These are phyloP conservation scores for Delichon dasypus DNA, from an alignment of 2,797 vertebrate species.

Conservation along the genomic window DNA sequence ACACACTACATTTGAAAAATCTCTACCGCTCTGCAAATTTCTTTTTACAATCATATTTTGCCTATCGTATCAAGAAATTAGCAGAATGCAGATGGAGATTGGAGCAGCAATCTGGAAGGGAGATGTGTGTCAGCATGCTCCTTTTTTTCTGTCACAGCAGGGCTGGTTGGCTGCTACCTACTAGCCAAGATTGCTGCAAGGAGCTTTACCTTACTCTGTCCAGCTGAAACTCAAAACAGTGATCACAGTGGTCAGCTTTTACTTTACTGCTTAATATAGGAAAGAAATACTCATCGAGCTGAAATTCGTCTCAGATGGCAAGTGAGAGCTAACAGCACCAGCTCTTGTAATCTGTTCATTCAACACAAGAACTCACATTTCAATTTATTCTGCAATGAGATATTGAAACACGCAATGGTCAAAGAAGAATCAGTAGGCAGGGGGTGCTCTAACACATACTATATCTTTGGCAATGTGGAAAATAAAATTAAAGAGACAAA, in stretches of 20 bases:
- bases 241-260: background rate
- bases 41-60: background rate
- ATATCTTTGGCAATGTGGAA: background rate
- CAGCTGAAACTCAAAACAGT: background rate
- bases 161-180: background rate
- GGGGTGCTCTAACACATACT: background rate
- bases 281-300: background rate
- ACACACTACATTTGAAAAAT: background rate
- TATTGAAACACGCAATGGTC: background rate
- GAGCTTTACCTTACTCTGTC: background rate
- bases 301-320: slow-evolving; percentile 10
- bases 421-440: background rate
- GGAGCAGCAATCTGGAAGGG: background rate
- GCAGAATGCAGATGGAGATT: background rate
- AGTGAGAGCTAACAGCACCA: background rate
- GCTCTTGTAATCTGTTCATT: background rate
- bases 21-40: background rate
- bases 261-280: background rate
- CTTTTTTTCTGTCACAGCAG: background rate
- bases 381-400: background rate
- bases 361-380: slow-evolving; percentile 11
- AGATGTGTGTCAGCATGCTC: background rate
- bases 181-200: background rate
- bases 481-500: background rate
- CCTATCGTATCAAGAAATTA: background rate